Evolutionary conservation across 2,888 invertebrate species (phyloP), one percentile per base, ranked within the genome.

Genomic region (Caenorhabditis parvicauda): DNA sequence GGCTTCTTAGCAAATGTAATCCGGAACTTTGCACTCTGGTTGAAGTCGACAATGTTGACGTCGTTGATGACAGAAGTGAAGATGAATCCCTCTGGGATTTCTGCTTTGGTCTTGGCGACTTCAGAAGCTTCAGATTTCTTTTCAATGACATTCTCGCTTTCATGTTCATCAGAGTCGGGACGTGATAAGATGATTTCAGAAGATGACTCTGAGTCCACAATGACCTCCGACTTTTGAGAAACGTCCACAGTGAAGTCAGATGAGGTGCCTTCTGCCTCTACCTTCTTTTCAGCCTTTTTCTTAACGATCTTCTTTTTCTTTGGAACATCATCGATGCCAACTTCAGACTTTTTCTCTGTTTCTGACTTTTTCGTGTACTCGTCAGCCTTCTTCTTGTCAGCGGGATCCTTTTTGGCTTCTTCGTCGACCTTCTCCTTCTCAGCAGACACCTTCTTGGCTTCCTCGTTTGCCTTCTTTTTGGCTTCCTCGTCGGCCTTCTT

Each of bases 171-270:
- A 35, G n/a, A 12, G n/a, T n/a, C n/a, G n/a, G n/a, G n/a, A n/a
- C n/a, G n/a, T n/a, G n/a, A n/a, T n/a, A n/a, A n/a, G n/a, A n/a
- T n/a, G n/a, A n/a, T n/a, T n/a, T n/a, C n/a, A n/a, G n/a, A n/a
- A n/a, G n/a, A n/a, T n/a, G n/a, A n/a, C n/a, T n/a, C n/a, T n/a
- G n/a, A n/a, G n/a, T n/a, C n/a, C n/a, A n/a, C n/a, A n/a, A n/a
- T n/a, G n/a, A n/a, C n/a, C n/a, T n/a, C n/a, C n/a, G n/a, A n/a
- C n/a, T n/a, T 62, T 9, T 51, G 50, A n/a, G 54, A 58, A 35
- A 39, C 57, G 19, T 43, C 48, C 17, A 62, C 54, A 12, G 21
- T 17, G 45, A 58, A 58, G 4, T 9, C 24, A 1, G 54, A 57
- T 3, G 46, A 37, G 9, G 35, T 38, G 5, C 2, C 24, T 37